Conservation (phyloP, 2,888 invertebrate species). For the Beris morrisii region DNA sequence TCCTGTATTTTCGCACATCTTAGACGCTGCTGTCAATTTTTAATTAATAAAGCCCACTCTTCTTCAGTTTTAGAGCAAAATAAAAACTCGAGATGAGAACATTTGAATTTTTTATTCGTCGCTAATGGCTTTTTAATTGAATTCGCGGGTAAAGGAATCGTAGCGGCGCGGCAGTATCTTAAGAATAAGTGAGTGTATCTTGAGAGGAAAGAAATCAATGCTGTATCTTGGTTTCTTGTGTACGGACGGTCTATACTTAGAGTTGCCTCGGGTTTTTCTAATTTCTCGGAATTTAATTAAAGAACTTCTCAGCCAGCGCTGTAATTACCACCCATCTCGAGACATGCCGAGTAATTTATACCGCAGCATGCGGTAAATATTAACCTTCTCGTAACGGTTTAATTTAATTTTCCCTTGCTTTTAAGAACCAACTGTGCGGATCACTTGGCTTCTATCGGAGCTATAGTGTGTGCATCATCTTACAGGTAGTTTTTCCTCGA, state of each 20-base stretch:
- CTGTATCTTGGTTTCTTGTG: neutral
- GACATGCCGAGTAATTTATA: conserved; percentile 25
- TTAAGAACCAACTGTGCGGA: neutral
- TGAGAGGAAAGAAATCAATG: neutral
- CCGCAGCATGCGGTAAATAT: conserved; percentile 29
- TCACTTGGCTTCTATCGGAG: no score
- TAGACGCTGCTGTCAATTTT: no score
- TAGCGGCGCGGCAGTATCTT: neutral
- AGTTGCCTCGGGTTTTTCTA: neutral
- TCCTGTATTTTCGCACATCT: no score
- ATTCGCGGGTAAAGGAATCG: conserved; percentile 4
- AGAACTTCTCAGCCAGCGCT: conserved; percentile 21
- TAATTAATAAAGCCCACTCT: no score
- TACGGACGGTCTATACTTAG: neutral
- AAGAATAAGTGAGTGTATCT: neutral
- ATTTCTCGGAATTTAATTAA: conserved; percentile 31
- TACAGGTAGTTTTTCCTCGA: no score
- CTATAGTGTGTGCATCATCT: no score
- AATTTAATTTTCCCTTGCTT: conserved; percentile 17
- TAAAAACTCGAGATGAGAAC: no score
- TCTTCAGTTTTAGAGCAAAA: no score
- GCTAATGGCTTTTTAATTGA: conserved; percentile 31
- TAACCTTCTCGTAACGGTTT: conserved; percentile 18
- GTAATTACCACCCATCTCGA: conserved; percentile 32
- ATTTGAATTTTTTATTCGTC: neutral